Conservation (phyloP, 2,888 invertebrate genomes). For the Scelioninae gen. 1 region DNA sequence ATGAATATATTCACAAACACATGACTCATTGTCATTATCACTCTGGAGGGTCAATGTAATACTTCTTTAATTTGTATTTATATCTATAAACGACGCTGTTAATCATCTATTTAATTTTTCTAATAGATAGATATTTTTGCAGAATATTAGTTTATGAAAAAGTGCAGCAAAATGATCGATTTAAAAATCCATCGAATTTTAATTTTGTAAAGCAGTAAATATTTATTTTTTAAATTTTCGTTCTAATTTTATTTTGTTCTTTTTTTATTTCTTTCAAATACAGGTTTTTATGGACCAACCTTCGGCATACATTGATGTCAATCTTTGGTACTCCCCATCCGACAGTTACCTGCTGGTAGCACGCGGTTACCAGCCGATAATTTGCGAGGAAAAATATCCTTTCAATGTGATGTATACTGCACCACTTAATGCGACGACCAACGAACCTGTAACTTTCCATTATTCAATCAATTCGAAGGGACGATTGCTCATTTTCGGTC, state of each 20-base stretch:
- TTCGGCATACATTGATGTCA: conserved; percentile 80
- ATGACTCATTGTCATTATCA: conserved; percentile 50
- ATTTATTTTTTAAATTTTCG: too few species aligned
- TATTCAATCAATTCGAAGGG: conserved; percentile 82
- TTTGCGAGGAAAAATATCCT: conserved; percentile 82
- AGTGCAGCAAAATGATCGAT: too few species aligned
- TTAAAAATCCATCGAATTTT: too few species aligned
- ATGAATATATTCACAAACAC: conserved; percentile 14
- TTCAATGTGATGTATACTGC: conserved; percentile 83
- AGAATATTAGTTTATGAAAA: too few species aligned
- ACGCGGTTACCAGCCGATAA: conserved; percentile 79
- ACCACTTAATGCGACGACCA: conserved; percentile 69
- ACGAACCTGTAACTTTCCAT: conserved; percentile 79
- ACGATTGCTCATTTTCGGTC: conserved; percentile 80
- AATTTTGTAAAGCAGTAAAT: too few species aligned
- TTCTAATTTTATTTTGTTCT: too few species aligned
- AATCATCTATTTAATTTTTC: neutral
- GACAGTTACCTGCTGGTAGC: conserved; percentile 81
- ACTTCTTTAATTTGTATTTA: conserved; percentile 28
- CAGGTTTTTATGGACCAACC: conserved; percentile 83
- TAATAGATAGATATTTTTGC: neutral
- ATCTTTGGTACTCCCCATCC: conserved; percentile 82
- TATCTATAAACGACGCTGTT: conserved; percentile 4
- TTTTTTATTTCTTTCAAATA: too few species aligned
- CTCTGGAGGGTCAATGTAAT: conserved; percentile 49